A percentile compares a stretch with the other conserved stretches of the same genome.
Conservation (phyloP, 2,113 vertebrate genomes). For the Camelus bactrianus region DNA sequence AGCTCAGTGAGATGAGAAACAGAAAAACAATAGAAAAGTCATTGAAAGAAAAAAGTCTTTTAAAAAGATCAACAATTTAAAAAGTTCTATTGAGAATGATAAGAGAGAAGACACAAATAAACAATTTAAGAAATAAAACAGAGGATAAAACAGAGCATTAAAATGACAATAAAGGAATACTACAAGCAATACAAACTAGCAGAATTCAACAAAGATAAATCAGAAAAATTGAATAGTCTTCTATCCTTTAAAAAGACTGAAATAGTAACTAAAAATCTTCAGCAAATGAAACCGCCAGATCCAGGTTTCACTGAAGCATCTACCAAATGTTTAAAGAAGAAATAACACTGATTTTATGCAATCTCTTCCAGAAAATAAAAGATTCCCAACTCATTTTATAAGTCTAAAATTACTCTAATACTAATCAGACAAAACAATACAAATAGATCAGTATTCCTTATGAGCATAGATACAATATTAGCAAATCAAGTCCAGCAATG, state of each 20-base stretch:
- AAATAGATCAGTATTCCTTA: background rate
- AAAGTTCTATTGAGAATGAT: background rate
- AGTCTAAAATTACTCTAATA: background rate
- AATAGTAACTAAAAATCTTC: background rate
- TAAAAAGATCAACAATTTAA: background rate
- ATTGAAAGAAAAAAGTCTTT: background rate
- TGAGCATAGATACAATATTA: background rate
- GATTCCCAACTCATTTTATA: background rate
- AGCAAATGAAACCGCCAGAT: background rate
- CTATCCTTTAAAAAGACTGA: background rate
- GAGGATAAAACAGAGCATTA: background rate
- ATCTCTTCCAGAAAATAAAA: background rate
- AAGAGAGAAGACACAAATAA: background rate
- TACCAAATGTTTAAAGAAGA: background rate
- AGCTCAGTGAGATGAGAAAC: background rate
- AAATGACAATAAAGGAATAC: background rate
- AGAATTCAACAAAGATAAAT: background rate
- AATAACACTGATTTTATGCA: background rate
- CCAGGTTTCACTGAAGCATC: background rate
- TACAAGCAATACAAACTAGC: background rate
- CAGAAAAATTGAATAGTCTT: background rate
- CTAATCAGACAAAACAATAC: background rate
- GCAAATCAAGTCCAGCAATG: background rate
- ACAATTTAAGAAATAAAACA: background rate
- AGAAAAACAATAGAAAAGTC: background rate